Evolutionary conservation across 2,888 invertebrate species (phyloP), one percentile per base, ranked within the genome.

Genomic region (Drosophila macrospina): DNA sequence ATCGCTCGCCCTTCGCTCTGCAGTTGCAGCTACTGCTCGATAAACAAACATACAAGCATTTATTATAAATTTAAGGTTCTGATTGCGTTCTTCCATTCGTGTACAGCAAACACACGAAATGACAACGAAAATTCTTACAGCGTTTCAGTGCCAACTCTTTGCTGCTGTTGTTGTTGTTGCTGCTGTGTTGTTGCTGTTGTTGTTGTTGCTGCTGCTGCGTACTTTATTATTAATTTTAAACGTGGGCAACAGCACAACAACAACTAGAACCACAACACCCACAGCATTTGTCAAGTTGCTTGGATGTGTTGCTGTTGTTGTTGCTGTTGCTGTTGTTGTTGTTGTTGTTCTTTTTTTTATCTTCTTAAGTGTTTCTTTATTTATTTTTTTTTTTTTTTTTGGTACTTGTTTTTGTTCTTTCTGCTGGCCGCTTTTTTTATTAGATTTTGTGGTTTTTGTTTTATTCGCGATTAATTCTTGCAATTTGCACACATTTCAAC

Each of bases 211-310:
- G 60, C 61, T 59, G 73, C 70, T 69, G 74, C 79, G 78, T 80
- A 84, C 80, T 84, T 80, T 84, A 84, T 83, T 83, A 83, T 84
- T 84, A 84, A 83, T 84, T 83, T 83, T 72, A 51, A 67, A 63
- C 85, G 82, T 83, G 82, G 82, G 82, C 85, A 37, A 47, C 44
- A 37, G 41, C 73, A 64, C 68, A 74, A 64, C 74, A 65, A 37
- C 78, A 78, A 37, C 62, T 69, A 71, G 41, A 56, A 71, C 55
- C 62, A 70, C 70, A 54, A 84, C 82, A 85, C 82, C 85, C 78
- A 79, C 82, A 83, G 78, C 70, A 65, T 76, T 83, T 82, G 78
- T 74, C 74, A 82, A 83, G 76, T 78, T 71, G 65, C 68, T 80
- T 78, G 68, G 70, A 80, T 78, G 69, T 71, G 44, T 44, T 60